Evolutionary conservation across 92 coral and sea anemone species (phyloP).

Genomic region (Blastomussa wellsi): DNA sequence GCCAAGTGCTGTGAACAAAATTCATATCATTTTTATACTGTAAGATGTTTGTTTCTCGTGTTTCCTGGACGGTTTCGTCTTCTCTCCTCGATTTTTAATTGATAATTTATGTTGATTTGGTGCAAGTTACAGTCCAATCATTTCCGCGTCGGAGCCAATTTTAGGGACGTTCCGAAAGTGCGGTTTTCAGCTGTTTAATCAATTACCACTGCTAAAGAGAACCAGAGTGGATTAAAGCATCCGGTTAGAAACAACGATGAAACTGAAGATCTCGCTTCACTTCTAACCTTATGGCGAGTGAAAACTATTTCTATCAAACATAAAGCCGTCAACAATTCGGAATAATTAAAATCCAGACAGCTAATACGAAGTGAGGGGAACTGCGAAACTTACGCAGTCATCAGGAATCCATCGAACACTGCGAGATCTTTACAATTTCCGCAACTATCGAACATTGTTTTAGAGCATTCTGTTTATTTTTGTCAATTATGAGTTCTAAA

Average conservation of each 20-base stretch:
- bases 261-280: not conserved
- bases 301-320: no score
- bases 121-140: not conserved
- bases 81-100: not conserved
- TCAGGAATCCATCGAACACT: no score
- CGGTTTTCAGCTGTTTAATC: not conserved
- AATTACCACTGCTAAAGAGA: not conserved
- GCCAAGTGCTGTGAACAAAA: no score
- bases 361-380: no score
- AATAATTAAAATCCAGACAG: no score
- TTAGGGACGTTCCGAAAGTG: not conserved
- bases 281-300: not conserved
- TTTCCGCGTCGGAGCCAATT: not conserved
- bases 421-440: no score
- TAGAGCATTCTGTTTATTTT: no score
- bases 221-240: not conserved
- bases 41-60: not conserved
- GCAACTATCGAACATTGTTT: no score
- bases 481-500: no score
- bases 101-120: not conserved
- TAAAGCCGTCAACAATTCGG: no score
- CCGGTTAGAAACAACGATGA: not conserved
- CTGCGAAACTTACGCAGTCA: no score
- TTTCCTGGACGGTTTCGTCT: not conserved
- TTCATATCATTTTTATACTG: no score